phyloP scores from a whole-genome alignment of 1,140 invertebrate species.

The Thaumetopoea pityocampa region DNA sequence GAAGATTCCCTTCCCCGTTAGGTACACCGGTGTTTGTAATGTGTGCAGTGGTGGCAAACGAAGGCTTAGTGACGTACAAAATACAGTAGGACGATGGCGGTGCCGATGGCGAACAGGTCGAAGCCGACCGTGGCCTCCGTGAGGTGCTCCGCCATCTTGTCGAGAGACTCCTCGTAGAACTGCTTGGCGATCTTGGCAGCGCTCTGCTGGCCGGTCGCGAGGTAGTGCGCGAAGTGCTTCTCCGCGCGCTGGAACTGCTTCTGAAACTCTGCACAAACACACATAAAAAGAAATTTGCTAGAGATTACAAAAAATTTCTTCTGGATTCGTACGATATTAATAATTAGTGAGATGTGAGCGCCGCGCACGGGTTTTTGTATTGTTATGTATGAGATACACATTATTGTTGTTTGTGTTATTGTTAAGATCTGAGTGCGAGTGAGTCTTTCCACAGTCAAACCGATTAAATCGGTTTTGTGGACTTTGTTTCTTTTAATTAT shows the following conservation, averaged over 20 bases:
- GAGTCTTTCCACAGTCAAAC: no score
- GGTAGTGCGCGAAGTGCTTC: constrained; percentile 73
- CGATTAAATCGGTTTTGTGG: no score
- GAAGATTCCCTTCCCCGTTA: no score
- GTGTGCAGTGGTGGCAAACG: background rate
- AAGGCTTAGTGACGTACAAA: constrained; percentile 40
- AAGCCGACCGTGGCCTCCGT: constrained; percentile 73
- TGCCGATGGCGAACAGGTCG: constrained; percentile 66
- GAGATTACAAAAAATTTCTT: background rate
- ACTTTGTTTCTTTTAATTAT: no score
- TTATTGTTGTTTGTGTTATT: no score
- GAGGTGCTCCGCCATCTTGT: constrained; percentile 74
- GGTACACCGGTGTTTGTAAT: no score
- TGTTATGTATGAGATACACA: no score
- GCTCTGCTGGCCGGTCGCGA: constrained; percentile 63
- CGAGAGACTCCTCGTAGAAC: constrained; percentile 74
- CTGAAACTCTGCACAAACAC: constrained; percentile 67
- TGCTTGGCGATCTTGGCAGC: constrained; percentile 70
- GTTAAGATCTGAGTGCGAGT: no score
- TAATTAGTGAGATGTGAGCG: no score
- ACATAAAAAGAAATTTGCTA: background rate
- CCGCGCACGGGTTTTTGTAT: no score
- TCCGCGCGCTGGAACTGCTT: constrained; percentile 71
- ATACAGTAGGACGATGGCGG: constrained; percentile 50
- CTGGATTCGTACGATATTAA: background rate